phyloP scores from a whole-genome alignment of 2,797 vertebrate genomes.

The Rhadinocentrus ornatus region DNA sequence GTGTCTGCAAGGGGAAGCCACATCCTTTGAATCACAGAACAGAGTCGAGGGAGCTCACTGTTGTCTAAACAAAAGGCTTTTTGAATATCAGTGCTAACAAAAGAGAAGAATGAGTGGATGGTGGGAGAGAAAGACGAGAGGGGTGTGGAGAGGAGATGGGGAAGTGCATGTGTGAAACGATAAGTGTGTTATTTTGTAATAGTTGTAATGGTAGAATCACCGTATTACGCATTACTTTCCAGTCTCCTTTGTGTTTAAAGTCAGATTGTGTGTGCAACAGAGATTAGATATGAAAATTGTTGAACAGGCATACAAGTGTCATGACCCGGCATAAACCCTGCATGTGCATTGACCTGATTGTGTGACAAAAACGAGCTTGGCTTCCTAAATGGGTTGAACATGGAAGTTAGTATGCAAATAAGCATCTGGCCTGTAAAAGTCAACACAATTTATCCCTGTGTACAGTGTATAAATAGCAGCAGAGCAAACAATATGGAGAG shows the following conservation, averaged over 20 bases:
- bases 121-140: not conserved
- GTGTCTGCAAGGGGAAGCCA: slow-evolving; percentile 43
- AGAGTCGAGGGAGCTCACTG: slow-evolving; percentile 18
- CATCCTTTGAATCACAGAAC: slow-evolving; percentile 49
- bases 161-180: slow-evolving; percentile 10
- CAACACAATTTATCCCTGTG: slow-evolving; percentile 5
- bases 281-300: not conserved
- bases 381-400: not conserved
- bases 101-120: not conserved
- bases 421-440: slow-evolving; percentile 11
- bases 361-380: not conserved
- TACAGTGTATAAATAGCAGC: slow-evolving; percentile 22
- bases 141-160: not conserved
- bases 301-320: not conserved
- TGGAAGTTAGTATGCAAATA: slow-evolving; percentile 22
- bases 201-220: not conserved
- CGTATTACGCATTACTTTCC: not conserved
- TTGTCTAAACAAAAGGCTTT: slow-evolving; percentile 42
- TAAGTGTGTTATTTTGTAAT: slow-evolving; percentile 25
- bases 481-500: slow-evolving; percentile 2
- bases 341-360: not conserved
- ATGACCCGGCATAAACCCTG: slow-evolving; percentile 1
- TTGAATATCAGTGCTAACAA: slow-evolving; percentile 42
- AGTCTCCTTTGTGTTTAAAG: slow-evolving; percentile 31
- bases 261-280: slow-evolving; percentile 4